Base-by-base conservation (phyloP, 2,113 vertebrate species). In the Castor canadensis region DNA sequence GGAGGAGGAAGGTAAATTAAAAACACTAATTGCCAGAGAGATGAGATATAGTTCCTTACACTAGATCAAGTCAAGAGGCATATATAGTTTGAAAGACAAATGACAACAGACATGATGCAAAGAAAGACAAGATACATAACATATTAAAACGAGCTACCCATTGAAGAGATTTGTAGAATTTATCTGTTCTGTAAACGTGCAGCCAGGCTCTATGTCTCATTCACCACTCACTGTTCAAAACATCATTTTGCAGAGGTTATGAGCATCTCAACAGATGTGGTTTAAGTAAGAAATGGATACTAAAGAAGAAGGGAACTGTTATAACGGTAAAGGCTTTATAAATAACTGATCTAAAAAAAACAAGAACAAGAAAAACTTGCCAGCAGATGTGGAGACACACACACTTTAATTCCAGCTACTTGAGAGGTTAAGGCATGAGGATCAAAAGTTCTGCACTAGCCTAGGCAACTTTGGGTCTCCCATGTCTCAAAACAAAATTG, bases 261-360 rank as follows among this genome's bases (percentile, higher is more conserved):
- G 56, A 94, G 62, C 26, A 83, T 47, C 47, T 87, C 56, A 87
- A 82, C 85, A 95, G 66, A 94, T 15, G 69, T 26, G 69, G 49
- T 67, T 28, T 92, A 69, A 97, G 40, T 64, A 47, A 94, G 35
- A 90, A 77, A 87, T 28, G 17, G 91, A 47, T 13, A 71, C 35
- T 43, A 40, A 92, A 66, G 38, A 95, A 24, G 49, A 60, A 82
- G 40, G 52, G 43, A 82, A 87, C 38, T 87, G 52, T 83, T 94
- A 79, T 13, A 71, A 92, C 4, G 80, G 73, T 64, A 94, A 79
- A 91, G 58, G 24, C 64, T 96, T 89, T 76, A 80, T 19, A 67
- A 84, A 67, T 38, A 84, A 83, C 30, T 35, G 16, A 45, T 83
- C 80, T 83, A 9, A 64, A 83, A 82, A 62, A 62, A n/a, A 83